phyloP scores from a whole-genome alignment of 2,888 invertebrate genomes.

The Monoplex corrugatus region DNA sequence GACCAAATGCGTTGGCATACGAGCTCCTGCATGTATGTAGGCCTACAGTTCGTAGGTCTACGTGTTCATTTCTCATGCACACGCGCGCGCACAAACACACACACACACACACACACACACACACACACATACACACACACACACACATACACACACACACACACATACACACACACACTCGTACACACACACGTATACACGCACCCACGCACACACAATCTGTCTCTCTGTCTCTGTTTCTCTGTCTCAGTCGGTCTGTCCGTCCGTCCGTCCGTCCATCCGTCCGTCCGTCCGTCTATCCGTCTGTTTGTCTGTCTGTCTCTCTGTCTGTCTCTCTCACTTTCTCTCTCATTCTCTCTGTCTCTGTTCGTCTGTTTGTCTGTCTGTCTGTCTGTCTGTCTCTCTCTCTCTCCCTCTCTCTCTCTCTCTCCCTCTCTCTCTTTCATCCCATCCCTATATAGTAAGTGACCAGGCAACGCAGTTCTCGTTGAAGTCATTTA shows the following conservation, averaged over 20 bases:
- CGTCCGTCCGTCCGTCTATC: too few species aligned
- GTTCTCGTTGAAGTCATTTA: too few species aligned
- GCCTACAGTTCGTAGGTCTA: background rate
- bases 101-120: background rate
- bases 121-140: background rate
- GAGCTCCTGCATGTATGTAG: background rate
- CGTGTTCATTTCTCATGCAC: background rate
- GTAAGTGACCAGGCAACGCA: too few species aligned
- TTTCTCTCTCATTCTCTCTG: too few species aligned
- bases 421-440: constrained; percentile 31
- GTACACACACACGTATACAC: background rate
- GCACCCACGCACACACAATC: background rate
- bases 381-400: background rate
- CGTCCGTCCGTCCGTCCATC: too few species aligned
- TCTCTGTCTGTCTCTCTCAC: too few species aligned
- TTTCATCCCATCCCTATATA: too few species aligned
- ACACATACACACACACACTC: background rate
- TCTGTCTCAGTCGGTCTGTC: too few species aligned
- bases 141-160: background rate
- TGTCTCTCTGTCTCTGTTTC: too few species aligned
- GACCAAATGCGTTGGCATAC: background rate
- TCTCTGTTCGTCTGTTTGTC: too few species aligned
- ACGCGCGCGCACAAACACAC: background rate
- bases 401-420: background rate
- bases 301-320: too few species aligned